Evolutionary conservation across 2,888 invertebrate species (phyloP), one percentile per base, ranked within the genome.

Genomic region (Arrhopalites spinosus): DNA sequence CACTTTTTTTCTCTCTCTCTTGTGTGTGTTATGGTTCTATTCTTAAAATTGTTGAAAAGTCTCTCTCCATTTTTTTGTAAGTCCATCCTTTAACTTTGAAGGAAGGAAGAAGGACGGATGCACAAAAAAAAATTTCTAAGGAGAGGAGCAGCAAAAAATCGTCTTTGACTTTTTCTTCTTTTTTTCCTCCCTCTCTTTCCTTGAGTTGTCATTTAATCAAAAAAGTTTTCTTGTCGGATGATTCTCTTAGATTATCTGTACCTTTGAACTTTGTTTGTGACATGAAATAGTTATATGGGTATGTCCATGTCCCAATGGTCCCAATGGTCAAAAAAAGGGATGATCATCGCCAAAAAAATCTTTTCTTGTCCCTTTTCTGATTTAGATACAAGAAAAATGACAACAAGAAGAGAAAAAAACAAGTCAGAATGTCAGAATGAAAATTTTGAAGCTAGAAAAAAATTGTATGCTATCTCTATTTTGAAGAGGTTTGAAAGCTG

Each of bases 51-150:
- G 53, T 53, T 53, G 8, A 53, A 53, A 53, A 53, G 53, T 53
- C 23, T 17, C 59, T 23, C 17, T 25, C n/a, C 17, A 20, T 59
- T 59, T 59, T 59, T 59, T 59, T 59, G 59, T n/a, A 59, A 11
- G 59, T 59, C 59, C 59, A 59, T 20, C 15, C 3, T 53, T 45
- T 15, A 20, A 53, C 53, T 3, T 20, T 59, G 20, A 8, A 59
- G 17, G 66, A 66, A 66, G 66, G 59, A 59, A 66, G 45, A 66
- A 66, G 66, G 45, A 66, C 25, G 66, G 66, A 66, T 66, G 66
- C 45, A 66, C 45, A 29, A 66, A 66, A 66, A 66, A 59, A 66
- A 66, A 66, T 66, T 66, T 66, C 45, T 20, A 66, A 66, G 45
- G 64, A 20, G 27, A 11, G 36, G 45, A 45, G 64, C 23, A 66